Evolutionary conservation across 2,113 vertebrate species (phyloP).

Genomic region (Microcebus lehilahytsara): DNA sequence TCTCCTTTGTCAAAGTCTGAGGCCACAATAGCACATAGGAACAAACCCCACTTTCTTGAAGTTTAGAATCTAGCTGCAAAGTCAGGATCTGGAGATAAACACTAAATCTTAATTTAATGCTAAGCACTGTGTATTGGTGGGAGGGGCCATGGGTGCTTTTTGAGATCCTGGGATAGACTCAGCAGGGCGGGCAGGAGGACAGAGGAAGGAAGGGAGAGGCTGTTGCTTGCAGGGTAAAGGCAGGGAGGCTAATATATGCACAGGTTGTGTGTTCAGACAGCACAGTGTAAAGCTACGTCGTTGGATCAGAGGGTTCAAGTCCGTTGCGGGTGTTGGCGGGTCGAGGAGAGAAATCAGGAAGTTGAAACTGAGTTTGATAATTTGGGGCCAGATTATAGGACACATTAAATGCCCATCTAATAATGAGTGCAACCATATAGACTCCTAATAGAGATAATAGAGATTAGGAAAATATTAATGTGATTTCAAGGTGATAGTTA

Average conservation of each 20-base stretch:
- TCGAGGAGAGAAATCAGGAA: neutral
- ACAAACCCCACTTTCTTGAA: neutral
- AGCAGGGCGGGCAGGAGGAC: neutral
- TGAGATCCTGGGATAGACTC: too few species aligned
- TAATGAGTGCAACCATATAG: neutral
- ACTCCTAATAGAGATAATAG: constrained; percentile 21
- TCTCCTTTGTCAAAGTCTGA: neutral
- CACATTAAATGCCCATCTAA: neutral
- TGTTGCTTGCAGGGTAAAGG: neutral
- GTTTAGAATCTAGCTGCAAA: neutral
- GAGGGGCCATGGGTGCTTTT: accelerated
- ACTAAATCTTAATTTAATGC: neutral
- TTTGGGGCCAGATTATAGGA: neutral
- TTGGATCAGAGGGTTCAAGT: neutral
- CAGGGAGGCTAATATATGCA: neutral
- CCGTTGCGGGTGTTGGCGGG: accelerated
- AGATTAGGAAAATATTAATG: constrained; percentile 54
- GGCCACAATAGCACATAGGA: neutral
- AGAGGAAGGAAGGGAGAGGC: neutral
- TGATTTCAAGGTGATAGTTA: constrained; percentile 71
- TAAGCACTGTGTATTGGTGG: too few species aligned
- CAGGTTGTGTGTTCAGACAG: neutral
- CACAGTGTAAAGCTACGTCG: neutral
- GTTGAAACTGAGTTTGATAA: neutral
- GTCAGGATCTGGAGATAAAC: neutral